phyloP scores from a whole-genome alignment of 2,113 vertebrate species.

The Oreamnos americanus region DNA sequence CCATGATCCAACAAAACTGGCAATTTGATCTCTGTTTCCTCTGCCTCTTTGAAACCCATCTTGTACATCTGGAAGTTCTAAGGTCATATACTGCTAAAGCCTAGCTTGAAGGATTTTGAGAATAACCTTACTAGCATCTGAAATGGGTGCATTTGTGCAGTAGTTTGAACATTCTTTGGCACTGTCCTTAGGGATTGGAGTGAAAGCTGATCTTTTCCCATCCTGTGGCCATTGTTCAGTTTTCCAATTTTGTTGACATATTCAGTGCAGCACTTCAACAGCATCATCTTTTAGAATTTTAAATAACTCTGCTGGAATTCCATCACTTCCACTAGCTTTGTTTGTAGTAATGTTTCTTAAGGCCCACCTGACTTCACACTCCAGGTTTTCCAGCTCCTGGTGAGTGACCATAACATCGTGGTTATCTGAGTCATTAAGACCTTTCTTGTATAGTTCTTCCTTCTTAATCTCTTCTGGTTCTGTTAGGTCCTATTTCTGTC shows the following conservation, averaged over 20 bases:
- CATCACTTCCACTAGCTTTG: neutral
- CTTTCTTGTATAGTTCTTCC: neutral
- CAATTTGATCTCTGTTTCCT: neutral
- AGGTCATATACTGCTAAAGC: neutral
- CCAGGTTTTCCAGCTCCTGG: neutral
- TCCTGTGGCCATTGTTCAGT: neutral
- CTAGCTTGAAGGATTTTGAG: neutral
- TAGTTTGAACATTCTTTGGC: neutral
- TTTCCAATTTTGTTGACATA: neutral
- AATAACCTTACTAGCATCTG: neutral
- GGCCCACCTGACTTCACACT: neutral
- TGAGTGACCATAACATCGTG: neutral
- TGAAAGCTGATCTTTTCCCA: neutral
- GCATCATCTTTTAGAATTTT: neutral
- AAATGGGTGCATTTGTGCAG: neutral
- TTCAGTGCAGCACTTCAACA: neutral
- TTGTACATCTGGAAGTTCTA: neutral
- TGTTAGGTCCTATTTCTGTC: neutral
- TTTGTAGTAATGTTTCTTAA: neutral
- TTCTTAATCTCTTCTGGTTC: neutral
- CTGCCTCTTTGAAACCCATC: neutral
- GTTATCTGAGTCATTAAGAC: neutral
- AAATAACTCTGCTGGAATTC: neutral
- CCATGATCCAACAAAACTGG: neutral
- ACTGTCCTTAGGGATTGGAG: neutral